Conservation (phyloP, 2,888 invertebrate species). For the Aelia acuminata region DNA sequence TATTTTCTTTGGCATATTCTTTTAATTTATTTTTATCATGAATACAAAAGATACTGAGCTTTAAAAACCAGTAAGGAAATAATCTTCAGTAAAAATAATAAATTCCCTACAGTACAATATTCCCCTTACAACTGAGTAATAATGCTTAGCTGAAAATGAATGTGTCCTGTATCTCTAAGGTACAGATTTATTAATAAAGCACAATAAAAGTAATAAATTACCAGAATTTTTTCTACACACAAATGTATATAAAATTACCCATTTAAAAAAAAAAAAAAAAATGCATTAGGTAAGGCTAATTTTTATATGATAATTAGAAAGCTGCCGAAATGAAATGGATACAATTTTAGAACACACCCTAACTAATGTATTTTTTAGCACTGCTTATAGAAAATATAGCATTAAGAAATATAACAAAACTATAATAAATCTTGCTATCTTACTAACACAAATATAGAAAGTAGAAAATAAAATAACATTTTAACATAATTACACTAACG, state of each 20-base stretch:
- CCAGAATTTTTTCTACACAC: background rate
- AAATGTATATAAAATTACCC: background rate
- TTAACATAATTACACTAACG: background rate
- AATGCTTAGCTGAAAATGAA: too few species aligned
- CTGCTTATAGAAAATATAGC: background rate
- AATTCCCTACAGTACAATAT: too few species aligned
- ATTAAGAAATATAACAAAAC: background rate
- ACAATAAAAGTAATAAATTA: background rate
- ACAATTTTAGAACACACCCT: background rate
- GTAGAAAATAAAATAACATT: background rate
- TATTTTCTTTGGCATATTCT: too few species aligned
- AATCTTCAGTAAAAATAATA: too few species aligned
- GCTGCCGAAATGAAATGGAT: background rate
- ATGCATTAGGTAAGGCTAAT: background rate
- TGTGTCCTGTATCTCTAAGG: too few species aligned
- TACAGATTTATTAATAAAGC: background rate
- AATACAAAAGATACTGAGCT: too few species aligned
- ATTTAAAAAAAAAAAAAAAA: background rate
- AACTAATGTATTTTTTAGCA: background rate
- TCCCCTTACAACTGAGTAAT: too few species aligned
- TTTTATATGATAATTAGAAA: background rate
- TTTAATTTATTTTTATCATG: too few species aligned
- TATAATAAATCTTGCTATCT: background rate
- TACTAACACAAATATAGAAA: background rate
- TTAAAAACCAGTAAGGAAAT: too few species aligned